Evolutionary conservation across 2,113 vertebrate genomes (phyloP).

Genomic region (Ceratotherium simum): DNA sequence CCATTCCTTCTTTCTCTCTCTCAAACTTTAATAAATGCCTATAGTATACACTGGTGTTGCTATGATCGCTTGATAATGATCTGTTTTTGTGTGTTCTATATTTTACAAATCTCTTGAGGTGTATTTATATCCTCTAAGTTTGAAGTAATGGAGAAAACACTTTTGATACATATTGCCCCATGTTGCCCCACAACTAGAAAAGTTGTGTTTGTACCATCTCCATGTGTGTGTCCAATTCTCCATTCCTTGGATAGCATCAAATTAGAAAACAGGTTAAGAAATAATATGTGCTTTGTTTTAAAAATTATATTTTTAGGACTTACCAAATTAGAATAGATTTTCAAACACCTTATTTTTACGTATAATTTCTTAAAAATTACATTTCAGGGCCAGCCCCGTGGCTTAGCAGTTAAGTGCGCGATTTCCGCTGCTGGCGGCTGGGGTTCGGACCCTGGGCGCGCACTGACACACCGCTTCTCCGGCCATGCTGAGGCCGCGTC

Average conservation of each 20-base stretch:
- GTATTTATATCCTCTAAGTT: not conserved
- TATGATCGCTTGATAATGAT: not conserved
- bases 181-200: not conserved
- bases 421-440: too few relatives aligned
- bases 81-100: not conserved
- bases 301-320: not conserved
- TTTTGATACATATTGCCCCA: not conserved
- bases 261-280: conserved; percentile 40
- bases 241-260: not conserved
- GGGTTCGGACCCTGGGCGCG: too few relatives aligned
- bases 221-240: not conserved
- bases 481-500: too few relatives aligned
- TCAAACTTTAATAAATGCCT: not conserved
- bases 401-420: too few relatives aligned
- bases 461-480: too few relatives aligned
- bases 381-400: not conserved
- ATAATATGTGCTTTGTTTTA: conserved; percentile 31
- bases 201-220: not conserved
- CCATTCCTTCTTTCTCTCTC: not conserved
- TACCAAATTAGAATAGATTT: not conserved
- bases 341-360: not conserved
- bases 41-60: not conserved
- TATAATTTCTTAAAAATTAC: conserved; percentile 26
- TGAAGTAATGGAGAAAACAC: not conserved
- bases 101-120: not conserved